phyloP scores from a whole-genome alignment of 2,797 vertebrate species.

The Holocentrus rufus region DNA sequence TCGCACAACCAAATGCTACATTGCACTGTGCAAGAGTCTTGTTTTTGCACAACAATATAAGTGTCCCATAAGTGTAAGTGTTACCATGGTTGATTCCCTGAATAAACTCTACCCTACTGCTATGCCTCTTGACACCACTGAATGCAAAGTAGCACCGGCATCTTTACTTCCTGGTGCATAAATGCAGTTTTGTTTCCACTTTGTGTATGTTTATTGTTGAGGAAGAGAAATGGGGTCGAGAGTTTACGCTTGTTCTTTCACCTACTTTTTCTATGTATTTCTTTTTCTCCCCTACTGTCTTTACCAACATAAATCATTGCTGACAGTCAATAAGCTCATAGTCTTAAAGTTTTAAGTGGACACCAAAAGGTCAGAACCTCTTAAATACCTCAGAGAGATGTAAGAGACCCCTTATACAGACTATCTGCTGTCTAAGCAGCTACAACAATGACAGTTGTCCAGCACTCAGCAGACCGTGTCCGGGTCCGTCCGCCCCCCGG shows the following conservation, averaged over 20 bases:
- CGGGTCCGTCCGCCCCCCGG: slow-evolving; percentile 18
- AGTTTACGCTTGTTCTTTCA: slow-evolving; percentile 28
- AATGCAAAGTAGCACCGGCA: slow-evolving; percentile 1
- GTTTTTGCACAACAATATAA: no score
- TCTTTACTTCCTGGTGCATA: neutral
- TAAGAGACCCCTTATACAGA: slow-evolving; percentile 37
- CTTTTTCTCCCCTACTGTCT: slow-evolving; percentile 21
- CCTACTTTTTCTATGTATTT: slow-evolving; percentile 14
- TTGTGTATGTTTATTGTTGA: neutral
- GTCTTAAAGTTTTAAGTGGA: slow-evolving; percentile 70
- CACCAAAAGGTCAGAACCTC: slow-evolving; percentile 61
- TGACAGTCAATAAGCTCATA: slow-evolving; percentile 72
- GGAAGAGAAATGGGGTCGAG: neutral
- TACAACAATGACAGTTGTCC: slow-evolving; percentile 45
- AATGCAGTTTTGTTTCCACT: neutral
- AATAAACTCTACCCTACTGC: no score
- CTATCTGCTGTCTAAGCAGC: slow-evolving; percentile 61
- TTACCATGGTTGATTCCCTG: no score
- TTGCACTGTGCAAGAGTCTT: no score
- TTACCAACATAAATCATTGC: slow-evolving; percentile 67
- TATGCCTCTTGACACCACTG: neutral
- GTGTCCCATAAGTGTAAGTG: no score
- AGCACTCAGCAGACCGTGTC: slow-evolving; percentile 27
- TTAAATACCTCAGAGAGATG: slow-evolving; percentile 60
- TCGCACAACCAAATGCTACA: no score